These are phyloP conservation scores for Brachionus plicatilis DNA, from an alignment of 1,140 invertebrate genomes.

Conservation along the genomic window DNA sequence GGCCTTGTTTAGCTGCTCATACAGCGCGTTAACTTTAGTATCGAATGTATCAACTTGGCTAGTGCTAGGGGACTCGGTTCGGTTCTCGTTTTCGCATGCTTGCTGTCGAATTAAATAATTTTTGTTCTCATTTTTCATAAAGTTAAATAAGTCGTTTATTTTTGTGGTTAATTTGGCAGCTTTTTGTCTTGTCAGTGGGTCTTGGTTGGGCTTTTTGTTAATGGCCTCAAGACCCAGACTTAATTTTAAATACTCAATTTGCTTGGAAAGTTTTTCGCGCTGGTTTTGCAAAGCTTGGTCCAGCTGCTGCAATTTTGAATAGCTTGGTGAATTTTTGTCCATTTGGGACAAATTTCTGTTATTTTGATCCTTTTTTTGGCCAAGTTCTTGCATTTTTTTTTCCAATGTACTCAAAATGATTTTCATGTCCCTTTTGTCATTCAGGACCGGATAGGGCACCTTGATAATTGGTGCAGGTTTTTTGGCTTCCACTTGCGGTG, in stretches of 20 bases:
- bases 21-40: background rate
- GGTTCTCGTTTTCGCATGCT: background rate
- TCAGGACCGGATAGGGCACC: conserved; percentile 28
- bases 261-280: background rate
- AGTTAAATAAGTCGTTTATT: conserved; percentile 24
- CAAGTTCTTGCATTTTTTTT: conserved; percentile 6
- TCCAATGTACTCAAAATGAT: conserved; percentile 20
- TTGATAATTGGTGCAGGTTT: background rate
- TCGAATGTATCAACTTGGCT: background rate
- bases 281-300: background rate
- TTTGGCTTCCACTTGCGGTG: background rate
- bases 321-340: background rate
- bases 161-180: background rate
- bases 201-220: background rate
- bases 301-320: background rate
- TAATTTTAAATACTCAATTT: conserved; percentile 22
- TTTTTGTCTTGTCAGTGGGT: background rate
- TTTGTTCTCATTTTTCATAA: conserved; percentile 36
- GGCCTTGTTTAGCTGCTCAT: conserved; percentile 36
- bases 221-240: background rate
- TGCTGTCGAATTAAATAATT: background rate
- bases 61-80: background rate
- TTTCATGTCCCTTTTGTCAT: conserved; percentile 37
- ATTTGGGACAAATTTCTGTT: background rate
- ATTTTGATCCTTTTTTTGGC: background rate